Conservation (phyloP, 2,113 vertebrate species). For the Aphyosemion australe region DNA sequence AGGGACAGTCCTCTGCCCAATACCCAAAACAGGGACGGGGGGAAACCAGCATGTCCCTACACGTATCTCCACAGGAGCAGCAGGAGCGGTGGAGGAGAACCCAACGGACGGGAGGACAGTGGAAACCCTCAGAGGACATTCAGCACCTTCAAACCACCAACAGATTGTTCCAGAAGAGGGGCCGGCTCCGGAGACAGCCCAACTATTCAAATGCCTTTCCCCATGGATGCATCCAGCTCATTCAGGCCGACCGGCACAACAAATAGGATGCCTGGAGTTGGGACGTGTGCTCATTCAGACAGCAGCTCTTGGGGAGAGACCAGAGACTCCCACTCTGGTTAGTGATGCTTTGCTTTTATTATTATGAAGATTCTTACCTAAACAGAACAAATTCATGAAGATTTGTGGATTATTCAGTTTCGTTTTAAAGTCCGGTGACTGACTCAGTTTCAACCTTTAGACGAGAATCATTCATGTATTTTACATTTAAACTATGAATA, state of each 20-base stretch:
- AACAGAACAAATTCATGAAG: too few relatives aligned
- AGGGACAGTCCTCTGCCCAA: constrained; percentile 68
- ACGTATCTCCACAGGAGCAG: constrained; percentile 53
- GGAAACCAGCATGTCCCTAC: constrained; percentile 30
- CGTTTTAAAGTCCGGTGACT: too few relatives aligned
- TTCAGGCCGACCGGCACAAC: constrained; percentile 57
- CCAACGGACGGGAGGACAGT: constrained; percentile 56
- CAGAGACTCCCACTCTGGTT: constrained; percentile 64
- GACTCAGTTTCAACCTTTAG: too few relatives aligned
- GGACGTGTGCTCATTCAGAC: constrained; percentile 32
- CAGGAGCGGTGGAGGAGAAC: constrained; percentile 22
- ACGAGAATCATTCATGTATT: too few relatives aligned
- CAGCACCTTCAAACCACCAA: constrained; percentile 75
- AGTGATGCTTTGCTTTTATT: constrained; percentile 26
- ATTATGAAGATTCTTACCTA: too few relatives aligned
- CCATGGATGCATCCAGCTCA: constrained; percentile 68
- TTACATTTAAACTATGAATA: too few relatives aligned
- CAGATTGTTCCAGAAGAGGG: constrained; percentile 70
- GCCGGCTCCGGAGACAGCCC: constrained; percentile 44
- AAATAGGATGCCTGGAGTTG: constrained; percentile 54
- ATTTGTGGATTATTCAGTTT: too few relatives aligned
- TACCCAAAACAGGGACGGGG: constrained; percentile 42
- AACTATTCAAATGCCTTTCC: constrained; percentile 55
- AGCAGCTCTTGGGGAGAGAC: constrained; percentile 48
- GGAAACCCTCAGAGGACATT: constrained; percentile 55